Conservation (phyloP, 2,888 invertebrate genomes). For the Tethea ocularis region DNA sequence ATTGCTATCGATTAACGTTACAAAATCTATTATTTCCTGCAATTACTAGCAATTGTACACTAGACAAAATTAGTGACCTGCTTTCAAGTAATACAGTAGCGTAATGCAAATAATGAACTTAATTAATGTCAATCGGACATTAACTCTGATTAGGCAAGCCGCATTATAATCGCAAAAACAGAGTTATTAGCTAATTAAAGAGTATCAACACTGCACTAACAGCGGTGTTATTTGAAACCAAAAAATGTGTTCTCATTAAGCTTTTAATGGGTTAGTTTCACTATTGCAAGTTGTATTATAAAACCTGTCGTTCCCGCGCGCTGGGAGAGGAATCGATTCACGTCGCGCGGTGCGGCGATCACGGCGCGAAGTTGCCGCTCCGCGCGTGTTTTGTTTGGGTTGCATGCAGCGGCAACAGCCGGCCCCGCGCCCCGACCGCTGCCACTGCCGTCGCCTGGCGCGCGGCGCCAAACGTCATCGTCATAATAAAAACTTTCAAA, state of each 20-base stretch:
- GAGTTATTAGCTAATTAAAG: not conserved
- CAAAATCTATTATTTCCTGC: not conserved
- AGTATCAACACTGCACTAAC: not conserved
- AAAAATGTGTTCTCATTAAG: not conserved
- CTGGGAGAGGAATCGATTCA: conserved; percentile 65
- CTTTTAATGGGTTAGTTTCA: conserved; percentile 39
- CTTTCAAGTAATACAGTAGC: not conserved
- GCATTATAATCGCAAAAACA: not conserved
- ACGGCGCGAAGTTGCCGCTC: conserved; percentile 73
- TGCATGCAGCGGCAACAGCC: conserved; percentile 57
- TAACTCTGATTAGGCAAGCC: not conserved
- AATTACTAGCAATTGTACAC: no score
- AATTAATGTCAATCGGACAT: not conserved
- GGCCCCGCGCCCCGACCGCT: conserved; percentile 24
- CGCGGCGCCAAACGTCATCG: conserved; percentile 39
- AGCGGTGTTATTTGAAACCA: not conserved
- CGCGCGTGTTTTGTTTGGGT: conserved; percentile 77
- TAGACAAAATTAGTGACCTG: not conserved
- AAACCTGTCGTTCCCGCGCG: conserved; percentile 52
- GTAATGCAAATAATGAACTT: not conserved
- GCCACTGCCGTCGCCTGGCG: not conserved
- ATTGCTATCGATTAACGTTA: not conserved
- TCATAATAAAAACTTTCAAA: conserved; percentile 40
- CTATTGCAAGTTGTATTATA: conserved; percentile 51
- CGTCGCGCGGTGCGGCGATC: conserved; percentile 39